Evolutionary conservation across 37 sponge, comb jelly and placozoan genomes (phyloP).

Genomic region (Oopsacas minuta): DNA sequence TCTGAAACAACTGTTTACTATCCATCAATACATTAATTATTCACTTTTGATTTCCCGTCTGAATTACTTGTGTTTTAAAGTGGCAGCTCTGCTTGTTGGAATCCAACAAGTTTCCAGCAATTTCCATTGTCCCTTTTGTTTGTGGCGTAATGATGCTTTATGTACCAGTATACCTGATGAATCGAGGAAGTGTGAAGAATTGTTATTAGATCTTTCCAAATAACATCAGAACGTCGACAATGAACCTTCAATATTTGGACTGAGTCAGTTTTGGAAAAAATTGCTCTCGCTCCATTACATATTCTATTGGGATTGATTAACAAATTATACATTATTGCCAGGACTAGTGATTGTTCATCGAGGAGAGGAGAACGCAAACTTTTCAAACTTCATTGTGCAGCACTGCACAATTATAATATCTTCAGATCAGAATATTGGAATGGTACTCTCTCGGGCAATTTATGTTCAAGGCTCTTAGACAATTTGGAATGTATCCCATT

Average conservation of each 20-base stretch:
- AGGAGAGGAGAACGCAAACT: background rate
- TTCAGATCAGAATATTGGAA: slow-evolving; percentile 19
- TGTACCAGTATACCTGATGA: slow-evolving; percentile 1
- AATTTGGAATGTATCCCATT: background rate
- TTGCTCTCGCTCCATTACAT: slow-evolving; percentile 14
- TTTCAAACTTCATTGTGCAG: slow-evolving; percentile 18
- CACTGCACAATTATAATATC: background rate
- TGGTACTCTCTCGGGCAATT: background rate
- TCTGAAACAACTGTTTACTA: slow-evolving; percentile 8
- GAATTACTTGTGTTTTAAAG: slow-evolving; percentile 15
- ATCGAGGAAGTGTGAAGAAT: slow-evolving; percentile 4
- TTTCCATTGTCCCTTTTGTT: background rate
- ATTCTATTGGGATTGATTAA: background rate
- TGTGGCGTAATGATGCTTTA: slow-evolving; percentile 3
- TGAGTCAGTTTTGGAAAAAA: slow-evolving; percentile 1
- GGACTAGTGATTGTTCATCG: slow-evolving; percentile 15
- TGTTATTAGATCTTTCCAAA: background rate
- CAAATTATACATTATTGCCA: slow-evolving; percentile 1
- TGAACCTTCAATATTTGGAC: background rate
- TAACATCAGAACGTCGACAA: background rate
- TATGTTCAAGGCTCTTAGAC: slow-evolving; percentile 14
- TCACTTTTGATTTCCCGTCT: background rate
- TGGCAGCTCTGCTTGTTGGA: slow-evolving; percentile 19
- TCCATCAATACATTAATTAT: background rate
- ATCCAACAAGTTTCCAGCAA: background rate